Base-by-base conservation (phyloP, 2,888 invertebrate species). In the Agonopterix heracliana region DNA sequence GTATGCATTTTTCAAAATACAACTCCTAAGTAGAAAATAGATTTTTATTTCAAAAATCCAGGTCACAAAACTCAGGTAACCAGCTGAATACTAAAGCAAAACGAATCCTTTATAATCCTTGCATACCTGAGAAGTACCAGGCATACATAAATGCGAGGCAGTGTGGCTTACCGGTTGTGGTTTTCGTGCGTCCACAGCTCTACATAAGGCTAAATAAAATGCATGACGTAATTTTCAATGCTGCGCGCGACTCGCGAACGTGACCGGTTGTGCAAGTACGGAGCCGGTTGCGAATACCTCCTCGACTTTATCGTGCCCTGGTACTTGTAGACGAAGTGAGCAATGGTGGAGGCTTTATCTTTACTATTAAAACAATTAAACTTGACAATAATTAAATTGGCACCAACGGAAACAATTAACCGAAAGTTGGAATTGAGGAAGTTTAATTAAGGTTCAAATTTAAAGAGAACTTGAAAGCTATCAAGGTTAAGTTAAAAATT, bases 211-310 rank as follows among this genome's bases (percentile, higher is more conserved):
- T 78, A 78, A 80, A 80, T 77, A 72, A 26, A 80, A 71, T 71
- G 61, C 71, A 73, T 86, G 85, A 85, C 83, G 85, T 83, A 84
- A 86, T 74, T 26, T 73, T 73, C 77, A 78, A 78, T 81, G 80
- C 71, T 78, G 41, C 73, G 77, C 75, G 78, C 77, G 75, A 71
- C 66, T 59, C 68, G 70, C 71, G 66, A 71, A 74, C 76, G 72
- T 72, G 79, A 76, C 78, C 73, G 72, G 79, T 81, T 77, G 75
- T 77, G 77, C 78, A 77, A 78, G 78, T 82, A 74, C 73, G 71
- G 12, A 9, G 41, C 11, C 49, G 56, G 53, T 59, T 26, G 64
- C 68, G 70, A 69, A 74, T 78, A 17, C 36, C 77, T 68, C 71
- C 63, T 59, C 59, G 56, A 55, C 50, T 60, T 62, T 71, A 69